Evolutionary conservation across 2,113 vertebrate genomes (phyloP).

Genomic region (Pteronura brasiliensis): DNA sequence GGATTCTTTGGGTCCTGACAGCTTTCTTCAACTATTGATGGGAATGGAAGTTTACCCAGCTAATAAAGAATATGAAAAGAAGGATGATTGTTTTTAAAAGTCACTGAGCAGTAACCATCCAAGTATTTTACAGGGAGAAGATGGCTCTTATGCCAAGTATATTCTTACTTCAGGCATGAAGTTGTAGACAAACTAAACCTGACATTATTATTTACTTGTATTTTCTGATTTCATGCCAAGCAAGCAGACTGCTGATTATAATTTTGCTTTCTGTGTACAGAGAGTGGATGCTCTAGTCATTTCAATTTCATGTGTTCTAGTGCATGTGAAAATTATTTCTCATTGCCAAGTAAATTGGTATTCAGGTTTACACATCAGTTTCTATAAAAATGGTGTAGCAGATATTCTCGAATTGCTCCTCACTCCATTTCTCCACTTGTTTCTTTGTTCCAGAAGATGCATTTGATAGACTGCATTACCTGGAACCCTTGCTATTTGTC

Average conservation of each 20-base stretch:
- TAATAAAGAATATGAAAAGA: not conserved
- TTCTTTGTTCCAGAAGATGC: not conserved
- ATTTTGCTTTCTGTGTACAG: not conserved
- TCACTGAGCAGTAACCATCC: not conserved
- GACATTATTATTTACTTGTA: not conserved
- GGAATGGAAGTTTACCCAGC: not conserved
- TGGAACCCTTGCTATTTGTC: not conserved
- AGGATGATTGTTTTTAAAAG: not conserved
- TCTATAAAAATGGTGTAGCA: not conserved
- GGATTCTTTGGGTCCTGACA: not conserved
- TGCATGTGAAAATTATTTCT: constrained; percentile 1
- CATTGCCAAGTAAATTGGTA: constrained; percentile 18
- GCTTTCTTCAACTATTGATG: not conserved
- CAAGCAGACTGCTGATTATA: constrained; percentile 30
- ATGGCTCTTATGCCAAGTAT: not conserved
- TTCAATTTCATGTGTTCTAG: not conserved
- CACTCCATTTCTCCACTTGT: not conserved
- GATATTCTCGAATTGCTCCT: not conserved
- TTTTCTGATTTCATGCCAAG: constrained; percentile 3
- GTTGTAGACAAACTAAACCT: not conserved
- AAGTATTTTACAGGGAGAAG: not conserved
- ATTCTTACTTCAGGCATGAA: not conserved
- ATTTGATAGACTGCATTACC: not conserved
- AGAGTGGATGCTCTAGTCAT: not conserved
- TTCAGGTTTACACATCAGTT: constrained; percentile 7